These are phyloP conservation scores for Uria lomvia DNA, from an alignment of 2,113 vertebrate species.

Conservation along the genomic window DNA sequence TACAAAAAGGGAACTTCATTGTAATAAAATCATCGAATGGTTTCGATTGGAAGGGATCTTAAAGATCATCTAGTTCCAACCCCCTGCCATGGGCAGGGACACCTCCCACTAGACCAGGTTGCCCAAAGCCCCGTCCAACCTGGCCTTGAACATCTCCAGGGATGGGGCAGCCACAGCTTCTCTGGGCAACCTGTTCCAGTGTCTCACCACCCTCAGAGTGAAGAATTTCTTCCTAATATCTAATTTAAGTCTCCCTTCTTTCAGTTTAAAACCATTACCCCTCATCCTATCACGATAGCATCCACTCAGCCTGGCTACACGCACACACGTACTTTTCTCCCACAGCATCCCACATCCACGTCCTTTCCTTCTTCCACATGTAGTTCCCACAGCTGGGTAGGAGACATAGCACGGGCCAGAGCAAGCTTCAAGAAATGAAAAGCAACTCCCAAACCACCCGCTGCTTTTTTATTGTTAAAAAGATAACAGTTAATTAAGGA, in stretches of 20 bases:
- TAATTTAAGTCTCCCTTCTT: not conserved
- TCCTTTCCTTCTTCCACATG: not conserved
- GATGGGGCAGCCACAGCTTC: not conserved
- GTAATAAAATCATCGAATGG: not conserved
- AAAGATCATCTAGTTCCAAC: not conserved
- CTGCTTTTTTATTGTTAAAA: not conserved
- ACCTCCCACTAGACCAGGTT: not conserved
- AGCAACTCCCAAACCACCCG: not conserved
- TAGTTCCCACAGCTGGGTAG: not conserved
- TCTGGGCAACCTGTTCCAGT: not conserved
- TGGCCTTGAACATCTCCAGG: not conserved
- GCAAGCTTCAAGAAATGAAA: not conserved
- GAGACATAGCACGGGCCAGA: fast-evolving
- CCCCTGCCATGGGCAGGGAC: not conserved
- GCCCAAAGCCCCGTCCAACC: not conserved
- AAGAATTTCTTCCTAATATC: not conserved
- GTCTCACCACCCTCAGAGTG: not conserved
- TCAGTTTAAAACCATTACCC: not conserved
- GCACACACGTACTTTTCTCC: not conserved
- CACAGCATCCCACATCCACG: not conserved
- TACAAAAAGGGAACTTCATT: not conserved
- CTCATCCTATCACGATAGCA: not conserved
- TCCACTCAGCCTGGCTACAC: not conserved
- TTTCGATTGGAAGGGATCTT: not conserved
- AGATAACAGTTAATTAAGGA: conserved; percentile 18